Base-by-base conservation (phyloP, 2,113 vertebrate genomes). In the Rissa tridactyla region DNA sequence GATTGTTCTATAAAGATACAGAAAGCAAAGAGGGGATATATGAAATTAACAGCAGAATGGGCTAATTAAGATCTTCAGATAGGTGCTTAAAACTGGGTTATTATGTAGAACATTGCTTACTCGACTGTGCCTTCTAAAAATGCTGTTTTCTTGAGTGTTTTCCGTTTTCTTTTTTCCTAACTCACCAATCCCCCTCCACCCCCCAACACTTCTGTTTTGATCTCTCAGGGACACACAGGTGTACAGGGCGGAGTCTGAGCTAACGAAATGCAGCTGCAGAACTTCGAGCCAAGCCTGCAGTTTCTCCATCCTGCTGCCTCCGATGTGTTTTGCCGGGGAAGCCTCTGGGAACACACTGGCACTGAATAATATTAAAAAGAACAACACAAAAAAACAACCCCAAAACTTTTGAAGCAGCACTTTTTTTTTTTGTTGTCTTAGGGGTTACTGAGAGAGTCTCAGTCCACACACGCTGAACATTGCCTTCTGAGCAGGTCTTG, bases 51-150 rank as follows among this genome's bases (percentile, higher is more conserved):
- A 96, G 77, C 86, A 95, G 86, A 96, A 92, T 90, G 52, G 73
- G 40, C 88, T 94, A 96, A 96, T 96, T 96, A 97, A 97, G 94
- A 96, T 95, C 86, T 96, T 94, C 77, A 92, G 92, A 92, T 96
- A 96, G 86, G 73, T 94, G 62, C 49, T 89, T 84, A 86, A 92
- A 97, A 91, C 72, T 92, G 61, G 79, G 77, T 94, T 93, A 79
- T 92, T 52, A 49, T 32, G 27, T 57, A 57, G 57, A 78, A 94
- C 44, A 44, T 57, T 93, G 61, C 94, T 88, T 79, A 68, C 60
- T 96, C 90, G 32, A 51, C 36, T 54, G 2, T 78, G 42, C 26
- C 49, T 86, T 82, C 88, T 72, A 64, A 91, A 94, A 94, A 36
- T 25, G 32, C 6, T 4, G 0, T 58, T 92, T 82, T 62, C 42